Base-by-base conservation (phyloP, 2,113 vertebrate genomes). In the Callionymus lyra region DNA sequence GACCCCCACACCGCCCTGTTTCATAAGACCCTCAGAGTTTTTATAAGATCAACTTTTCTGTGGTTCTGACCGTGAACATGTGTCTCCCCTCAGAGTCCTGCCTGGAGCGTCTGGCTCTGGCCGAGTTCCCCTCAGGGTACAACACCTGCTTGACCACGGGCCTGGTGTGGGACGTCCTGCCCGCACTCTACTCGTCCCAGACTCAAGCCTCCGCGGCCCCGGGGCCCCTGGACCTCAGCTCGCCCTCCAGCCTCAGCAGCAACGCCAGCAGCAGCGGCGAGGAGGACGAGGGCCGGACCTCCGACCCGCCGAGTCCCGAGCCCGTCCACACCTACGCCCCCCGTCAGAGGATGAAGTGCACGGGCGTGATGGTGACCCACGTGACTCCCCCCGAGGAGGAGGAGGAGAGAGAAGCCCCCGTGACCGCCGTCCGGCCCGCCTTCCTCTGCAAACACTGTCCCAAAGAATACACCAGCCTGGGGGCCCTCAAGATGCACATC, bases 401-500 rank as follows among this genome's bases (percentile, higher is more conserved):
- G 11, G 72, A 74, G 34, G 76, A 77, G 40, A 62, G 76, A 13
- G 72, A 74, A 35, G 34, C 65, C 33, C 70, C 67, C 0, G 56
- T 47, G 31, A 87, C 88, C 4, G 55, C 63, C 0, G 38, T 60
- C 45, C 62, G 87, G 53, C 90, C 90, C 40, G 65, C 85, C 35
- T 94, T 95, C 82, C 90, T 88, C 77, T 97, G 91, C 87, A 94
- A 97, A 48, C 91, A 94, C 81, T 96, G 93, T 47, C 89, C 89
- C 60, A 94, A 93, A 82, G 90, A 95, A 47, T 95, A 96, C 31
- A 82, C 90, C 71, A 96, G 93, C 78, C 72, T 96, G 54, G 92
- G 92, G 2, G 91, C 92, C 37, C 88, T 94, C 62, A 96, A 94
- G 87, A 96, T 94, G 91, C 91, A 95, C 80, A 94, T 97, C 77